Base-by-base conservation (phyloP, 2,888 invertebrate species). In the Mechanitis messenoides region DNA sequence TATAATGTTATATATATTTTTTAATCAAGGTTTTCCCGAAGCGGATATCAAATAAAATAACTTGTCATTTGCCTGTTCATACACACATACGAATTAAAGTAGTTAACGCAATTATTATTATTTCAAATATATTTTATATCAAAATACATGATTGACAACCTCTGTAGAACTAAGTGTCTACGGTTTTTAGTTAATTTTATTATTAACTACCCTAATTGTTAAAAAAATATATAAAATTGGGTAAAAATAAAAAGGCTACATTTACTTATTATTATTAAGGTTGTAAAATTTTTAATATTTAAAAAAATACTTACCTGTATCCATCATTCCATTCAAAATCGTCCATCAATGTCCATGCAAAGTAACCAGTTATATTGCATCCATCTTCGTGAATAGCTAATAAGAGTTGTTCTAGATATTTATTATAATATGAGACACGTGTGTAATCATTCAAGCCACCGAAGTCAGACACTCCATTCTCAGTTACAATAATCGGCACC, bases 311-410 rank as follows among this genome's bases (percentile, higher is more conserved):
- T 76, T 76, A 88, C 80, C 74, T 77, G 72, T 91, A 92, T 45
- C 92, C 92, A 46, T 75, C 75, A 1, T 72, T 76, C 92, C 92
- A 93, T 78, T 93, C 93, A 67, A 93, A 92, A 72, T 92, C 92
- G 72, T 93, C 93, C 85, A 93, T 85, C 38, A 93, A 79, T 2
- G 92, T 92, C 92, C 93, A 92, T 0, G 91, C 92, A 12, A 91
- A 90, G 76, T 92, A 93, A 0, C 91, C 92, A 60, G 77, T 78
- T 0, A 91, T 73, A 59, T 87, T 84, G 65, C 87, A 87, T 3
- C 79, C 80, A 67, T 91, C 91, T 66, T 83, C 77, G 62, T 85
- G 69, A 33, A 84, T 79, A 1, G 89, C 89, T 33, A 83, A 70
- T 46, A 87, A 68, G 60, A 89, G 63, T 64, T 89, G 87, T 63